Base-by-base conservation (phyloP, 2,888 invertebrate species). In the Cheilosia variabilis region DNA sequence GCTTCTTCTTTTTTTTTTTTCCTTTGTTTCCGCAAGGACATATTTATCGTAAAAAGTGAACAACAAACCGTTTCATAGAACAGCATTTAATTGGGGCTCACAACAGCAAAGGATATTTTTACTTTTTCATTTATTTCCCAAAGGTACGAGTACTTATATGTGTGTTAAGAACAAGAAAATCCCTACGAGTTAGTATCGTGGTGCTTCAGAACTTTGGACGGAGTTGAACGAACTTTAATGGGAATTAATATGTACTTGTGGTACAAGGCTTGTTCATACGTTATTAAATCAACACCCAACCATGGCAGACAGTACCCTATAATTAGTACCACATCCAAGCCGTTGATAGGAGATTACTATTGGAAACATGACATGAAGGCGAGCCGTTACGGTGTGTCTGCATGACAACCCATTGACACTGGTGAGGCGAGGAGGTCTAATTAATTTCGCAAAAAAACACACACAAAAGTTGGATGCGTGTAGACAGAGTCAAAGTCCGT, bases 171-270 rank as follows among this genome's bases (percentile, higher is more conserved):
- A n/a, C 10, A n/a, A 37, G 31, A 19, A 63, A 31, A 31, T 47
- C 19, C 31, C 19, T 63, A 15, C 45, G 47, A 47, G 50, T 63
- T 37, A 52, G 34, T 24, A 37, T 52, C 65, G 0, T 37, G 34
- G 34, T 9, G 9, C 19, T 19, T 63, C 4, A 62, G 34, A n/a
- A 37, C 13, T 37, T 37, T 37, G 13, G 37, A 13, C 37, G n/a
- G 27, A 53, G 66, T 66, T 66, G 24, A 53, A 41, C 52, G 66
- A 41, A 66, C 53, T 41, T 53, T 50, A 31, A 41, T 22, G 24
- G n/a, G 31, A 45, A 13, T 37, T 19, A 19, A 34, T 57, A 34
- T 3, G 5, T 22, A n/a, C 19, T n/a, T 58, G 15, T 6, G 60
- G 27, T 58, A 60, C 17, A 43, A 37, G 41, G 4, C 13, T 13